These are phyloP conservation scores for Poecilia latipinna DNA, from an alignment of 2,113 vertebrate genomes.

Conservation along the genomic window DNA sequence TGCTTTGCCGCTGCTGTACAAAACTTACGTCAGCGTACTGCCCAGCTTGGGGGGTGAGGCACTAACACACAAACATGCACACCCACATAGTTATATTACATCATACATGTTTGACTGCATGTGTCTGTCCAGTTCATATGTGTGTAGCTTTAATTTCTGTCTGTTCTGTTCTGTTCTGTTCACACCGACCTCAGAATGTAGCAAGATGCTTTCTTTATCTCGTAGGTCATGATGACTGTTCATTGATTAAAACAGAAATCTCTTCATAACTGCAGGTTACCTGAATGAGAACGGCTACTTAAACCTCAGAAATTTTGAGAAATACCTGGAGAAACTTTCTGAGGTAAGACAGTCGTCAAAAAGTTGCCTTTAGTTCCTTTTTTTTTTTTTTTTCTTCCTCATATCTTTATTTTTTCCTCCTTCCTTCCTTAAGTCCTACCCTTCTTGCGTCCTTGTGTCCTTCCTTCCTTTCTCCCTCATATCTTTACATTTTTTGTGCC, in stretches of 20 bases:
- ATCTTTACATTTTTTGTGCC: background rate
- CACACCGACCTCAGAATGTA: background rate
- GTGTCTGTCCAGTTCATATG: background rate
- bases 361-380: background rate
- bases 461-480: background rate
- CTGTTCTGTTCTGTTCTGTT: background rate
- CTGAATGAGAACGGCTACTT: conserved; percentile 96
- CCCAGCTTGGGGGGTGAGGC: conserved; percentile 90
- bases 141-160: background rate
- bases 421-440: background rate
- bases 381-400: background rate
- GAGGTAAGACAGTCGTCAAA: conserved; percentile 82
- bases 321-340: conserved; percentile 91
- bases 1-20: conserved; percentile 94
- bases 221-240: background rate
- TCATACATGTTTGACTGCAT: background rate
- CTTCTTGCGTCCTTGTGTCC: background rate
- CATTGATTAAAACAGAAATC: background rate
- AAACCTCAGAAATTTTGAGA: conserved; percentile 94
- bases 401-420: background rate
- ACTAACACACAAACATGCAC: background rate
- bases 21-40: conserved; percentile 91
- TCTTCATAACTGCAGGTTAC: conserved; percentile 83
- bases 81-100: background rate
- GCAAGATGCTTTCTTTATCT: background rate